phyloP scores from a whole-genome alignment of 2,888 invertebrate species.

The Parnassius smintheus region DNA sequence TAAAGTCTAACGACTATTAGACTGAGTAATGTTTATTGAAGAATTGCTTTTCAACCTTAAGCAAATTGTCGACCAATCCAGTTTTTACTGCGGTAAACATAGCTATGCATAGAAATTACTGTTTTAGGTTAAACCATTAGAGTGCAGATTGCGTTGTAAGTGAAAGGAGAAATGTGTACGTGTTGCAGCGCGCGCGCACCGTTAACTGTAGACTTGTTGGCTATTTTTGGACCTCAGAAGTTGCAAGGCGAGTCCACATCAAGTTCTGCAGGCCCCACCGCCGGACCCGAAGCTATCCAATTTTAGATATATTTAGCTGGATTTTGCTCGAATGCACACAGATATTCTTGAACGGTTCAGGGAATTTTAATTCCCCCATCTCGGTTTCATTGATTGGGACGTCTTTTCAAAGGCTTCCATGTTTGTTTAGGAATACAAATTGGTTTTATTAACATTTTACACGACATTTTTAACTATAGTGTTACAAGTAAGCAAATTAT shows the following conservation, averaged over 20 bases:
- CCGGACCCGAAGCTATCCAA: constrained; percentile 42
- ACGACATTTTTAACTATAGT: no score
- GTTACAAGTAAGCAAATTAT: no score
- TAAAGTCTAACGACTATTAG: constrained; percentile 24
- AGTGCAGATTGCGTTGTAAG: constrained; percentile 54
- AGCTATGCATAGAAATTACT: constrained; percentile 34
- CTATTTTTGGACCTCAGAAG: constrained; percentile 68
- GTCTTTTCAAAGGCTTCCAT: constrained; percentile 1
- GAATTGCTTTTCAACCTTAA: constrained; percentile 27
- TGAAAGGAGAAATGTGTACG: constrained; percentile 70
- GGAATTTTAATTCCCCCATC: constrained; percentile 21
- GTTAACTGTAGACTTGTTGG: constrained; percentile 50
- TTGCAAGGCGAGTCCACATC: constrained; percentile 49
- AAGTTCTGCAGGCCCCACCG: constrained; percentile 45
- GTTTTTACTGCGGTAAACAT: constrained; percentile 14
- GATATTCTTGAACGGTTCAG: constrained; percentile 10
- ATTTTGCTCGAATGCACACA: constrained; percentile 13
- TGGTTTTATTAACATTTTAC: no score
- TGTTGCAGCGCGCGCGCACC: constrained; percentile 54
- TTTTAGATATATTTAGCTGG: constrained; percentile 40
- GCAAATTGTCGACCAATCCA: constrained; percentile 26
- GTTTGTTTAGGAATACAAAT: not conserved
- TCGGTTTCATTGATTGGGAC: constrained; percentile 20
- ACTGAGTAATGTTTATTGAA: constrained; percentile 28
- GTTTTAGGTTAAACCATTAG: constrained; percentile 35